phyloP scores from a whole-genome alignment of 2,113 vertebrate species.

The Corythornis madagascariensis region DNA sequence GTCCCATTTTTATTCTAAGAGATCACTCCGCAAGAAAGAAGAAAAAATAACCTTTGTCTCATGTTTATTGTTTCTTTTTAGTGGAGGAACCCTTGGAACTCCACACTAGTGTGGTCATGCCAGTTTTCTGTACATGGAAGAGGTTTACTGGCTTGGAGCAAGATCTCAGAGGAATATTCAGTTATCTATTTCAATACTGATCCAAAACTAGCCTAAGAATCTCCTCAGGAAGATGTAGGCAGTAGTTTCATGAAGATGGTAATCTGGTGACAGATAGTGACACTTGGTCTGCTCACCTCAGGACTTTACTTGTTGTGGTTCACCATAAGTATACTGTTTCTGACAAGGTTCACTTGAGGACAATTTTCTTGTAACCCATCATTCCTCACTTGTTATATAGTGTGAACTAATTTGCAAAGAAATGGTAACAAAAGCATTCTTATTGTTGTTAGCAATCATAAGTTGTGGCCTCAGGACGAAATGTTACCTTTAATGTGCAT shows the following conservation, averaged over 20 bases:
- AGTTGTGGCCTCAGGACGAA: background rate
- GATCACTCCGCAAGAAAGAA: background rate
- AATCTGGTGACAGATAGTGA: background rate
- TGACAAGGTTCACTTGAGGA: background rate
- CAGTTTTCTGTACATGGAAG: background rate
- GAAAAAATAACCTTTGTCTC: background rate
- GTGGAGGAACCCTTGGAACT: background rate
- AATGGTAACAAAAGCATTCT: background rate
- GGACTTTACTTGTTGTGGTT: background rate
- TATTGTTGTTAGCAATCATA: background rate
- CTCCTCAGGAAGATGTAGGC: background rate
- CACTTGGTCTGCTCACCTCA: background rate
- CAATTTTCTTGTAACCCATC: background rate
- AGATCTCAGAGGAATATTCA: background rate
- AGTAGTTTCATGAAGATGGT: background rate
- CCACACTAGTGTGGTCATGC: background rate
- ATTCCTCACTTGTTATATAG: background rate
- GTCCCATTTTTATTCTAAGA: background rate
- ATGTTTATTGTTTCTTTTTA: background rate
- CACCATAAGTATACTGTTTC: background rate
- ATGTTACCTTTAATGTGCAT: background rate
- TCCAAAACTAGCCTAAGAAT: fast-evolving
- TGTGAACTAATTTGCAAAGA: background rate
- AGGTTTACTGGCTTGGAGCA: background rate
- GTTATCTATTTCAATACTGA: background rate